Evolutionary conservation across 2,888 invertebrate species (phyloP).

Genomic region (Phengaris arion): DNA sequence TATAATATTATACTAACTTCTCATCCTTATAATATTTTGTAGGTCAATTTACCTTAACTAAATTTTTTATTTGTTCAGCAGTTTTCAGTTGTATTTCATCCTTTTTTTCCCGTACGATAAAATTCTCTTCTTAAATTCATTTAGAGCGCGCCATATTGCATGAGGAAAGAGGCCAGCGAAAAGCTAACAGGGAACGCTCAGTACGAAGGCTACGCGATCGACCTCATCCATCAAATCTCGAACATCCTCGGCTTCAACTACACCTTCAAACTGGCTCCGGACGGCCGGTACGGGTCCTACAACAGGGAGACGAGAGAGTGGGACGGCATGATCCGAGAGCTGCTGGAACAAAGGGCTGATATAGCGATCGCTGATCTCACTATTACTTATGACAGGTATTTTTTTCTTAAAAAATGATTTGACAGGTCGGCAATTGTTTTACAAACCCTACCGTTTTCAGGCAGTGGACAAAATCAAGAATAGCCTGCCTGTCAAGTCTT

Average conservation of each 20-base stretch:
- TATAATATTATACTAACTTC: too few relatives aligned
- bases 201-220: conserved; percentile 96
- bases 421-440: too few relatives aligned
- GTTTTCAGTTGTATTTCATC: too few relatives aligned
- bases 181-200: conserved; percentile 93
- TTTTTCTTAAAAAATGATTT: not conserved
- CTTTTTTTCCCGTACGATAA: too few relatives aligned
- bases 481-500: too few relatives aligned
- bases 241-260: conserved; percentile 92
- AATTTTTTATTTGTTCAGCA: too few relatives aligned
- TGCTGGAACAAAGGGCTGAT: conserved; percentile 94
- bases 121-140: not conserved
- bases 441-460: too few relatives aligned
- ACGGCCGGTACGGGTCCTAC: conserved; percentile 90
- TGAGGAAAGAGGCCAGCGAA: conserved; percentile 92
- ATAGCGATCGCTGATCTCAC: conserved; percentile 98
- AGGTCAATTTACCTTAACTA: too few relatives aligned
- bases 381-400: conserved; percentile 96
- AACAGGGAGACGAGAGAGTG: conserved; percentile 92
- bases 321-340: conserved; percentile 94
- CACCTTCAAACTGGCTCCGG: conserved; percentile 90
- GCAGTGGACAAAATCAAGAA: too few relatives aligned
- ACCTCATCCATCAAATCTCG: conserved; percentile 95
- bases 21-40: too few relatives aligned
- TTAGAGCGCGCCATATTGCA: conserved; percentile 97